Evolutionary conservation across 2,888 invertebrate species (phyloP).

Genomic region (Agrilus cyanescens): DNA sequence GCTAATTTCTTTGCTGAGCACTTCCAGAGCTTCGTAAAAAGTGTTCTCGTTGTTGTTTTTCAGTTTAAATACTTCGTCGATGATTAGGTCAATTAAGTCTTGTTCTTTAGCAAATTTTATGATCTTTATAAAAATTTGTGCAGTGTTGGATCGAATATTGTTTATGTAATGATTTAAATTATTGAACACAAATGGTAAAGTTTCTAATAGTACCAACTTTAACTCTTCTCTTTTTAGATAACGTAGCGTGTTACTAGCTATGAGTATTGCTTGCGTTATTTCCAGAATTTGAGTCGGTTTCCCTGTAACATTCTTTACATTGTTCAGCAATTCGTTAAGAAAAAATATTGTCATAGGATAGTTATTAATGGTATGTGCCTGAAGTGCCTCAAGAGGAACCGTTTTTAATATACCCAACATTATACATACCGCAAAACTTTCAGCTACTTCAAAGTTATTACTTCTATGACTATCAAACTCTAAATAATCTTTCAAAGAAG

Average conservation of each 20-base stretch:
- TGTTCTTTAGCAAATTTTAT: slow-evolving; percentile 30
- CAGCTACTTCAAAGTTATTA: slow-evolving; percentile 9
- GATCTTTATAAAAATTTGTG: slow-evolving; percentile 39
- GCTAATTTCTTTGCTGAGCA: no score
- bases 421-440: slow-evolving; percentile 15
- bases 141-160: slow-evolving; percentile 46
- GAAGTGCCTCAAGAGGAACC: slow-evolving; percentile 17
- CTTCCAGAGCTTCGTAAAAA: no score
- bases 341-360: slow-evolving; percentile 23
- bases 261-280: slow-evolving; percentile 23
- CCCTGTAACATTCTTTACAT: slow-evolving; percentile 27
- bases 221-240: slow-evolving; percentile 20
- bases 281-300: slow-evolving; percentile 25
- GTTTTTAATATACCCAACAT: slow-evolving; percentile 24
- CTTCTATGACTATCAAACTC: no score
- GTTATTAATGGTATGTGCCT: slow-evolving; percentile 14
- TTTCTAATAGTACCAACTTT: slow-evolving; percentile 25
- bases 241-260: slow-evolving; percentile 22
- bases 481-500: not conserved
- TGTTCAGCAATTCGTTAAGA: slow-evolving; percentile 25
- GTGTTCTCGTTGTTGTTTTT: no score
- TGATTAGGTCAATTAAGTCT: not conserved
- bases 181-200: slow-evolving; percentile 41
- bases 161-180: slow-evolving; percentile 55
- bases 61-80: no score